These are phyloP conservation scores for Punctoribates punctum DNA, from an alignment of 2,888 invertebrate genomes.

Conservation along the genomic window DNA sequence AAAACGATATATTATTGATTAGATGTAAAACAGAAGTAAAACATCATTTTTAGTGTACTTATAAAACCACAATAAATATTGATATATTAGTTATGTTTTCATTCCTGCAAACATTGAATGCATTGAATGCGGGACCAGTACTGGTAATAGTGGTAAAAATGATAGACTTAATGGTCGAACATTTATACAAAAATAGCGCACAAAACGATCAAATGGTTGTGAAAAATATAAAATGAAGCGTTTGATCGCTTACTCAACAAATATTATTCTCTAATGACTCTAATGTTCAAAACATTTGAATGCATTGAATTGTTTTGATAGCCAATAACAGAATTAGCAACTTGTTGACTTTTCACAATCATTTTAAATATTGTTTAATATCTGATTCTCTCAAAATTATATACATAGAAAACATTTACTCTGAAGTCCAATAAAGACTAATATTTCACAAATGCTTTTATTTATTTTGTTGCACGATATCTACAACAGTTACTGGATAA, in stretches of 20 bases:
- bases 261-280: constrained; percentile 6
- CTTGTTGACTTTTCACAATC: no score
- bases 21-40: not conserved
- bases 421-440: no score
- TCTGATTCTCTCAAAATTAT: no score
- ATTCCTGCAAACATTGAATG: constrained; percentile 1
- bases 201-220: constrained; percentile 1
- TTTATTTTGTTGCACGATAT: no score
- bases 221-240: not conserved
- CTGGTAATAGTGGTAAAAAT: not conserved
- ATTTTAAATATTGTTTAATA: no score
- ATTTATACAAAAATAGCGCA: constrained; percentile 15
- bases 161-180: not conserved
- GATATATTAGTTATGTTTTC: constrained; percentile 25
- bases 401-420: no score
- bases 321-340: no score
- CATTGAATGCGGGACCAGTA: not conserved
- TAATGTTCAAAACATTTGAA: constrained; percentile 8
- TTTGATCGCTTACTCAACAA: constrained; percentile 22
- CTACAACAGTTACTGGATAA: no score
- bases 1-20: constrained; percentile 25
- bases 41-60: not conserved
- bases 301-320: not conserved
- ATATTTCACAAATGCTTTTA: no score
- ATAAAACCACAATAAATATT: constrained; percentile 33